Evolutionary conservation across 2,797 vertebrate genomes (phyloP).

Genomic region (Tachyglossus aculeatus): DNA sequence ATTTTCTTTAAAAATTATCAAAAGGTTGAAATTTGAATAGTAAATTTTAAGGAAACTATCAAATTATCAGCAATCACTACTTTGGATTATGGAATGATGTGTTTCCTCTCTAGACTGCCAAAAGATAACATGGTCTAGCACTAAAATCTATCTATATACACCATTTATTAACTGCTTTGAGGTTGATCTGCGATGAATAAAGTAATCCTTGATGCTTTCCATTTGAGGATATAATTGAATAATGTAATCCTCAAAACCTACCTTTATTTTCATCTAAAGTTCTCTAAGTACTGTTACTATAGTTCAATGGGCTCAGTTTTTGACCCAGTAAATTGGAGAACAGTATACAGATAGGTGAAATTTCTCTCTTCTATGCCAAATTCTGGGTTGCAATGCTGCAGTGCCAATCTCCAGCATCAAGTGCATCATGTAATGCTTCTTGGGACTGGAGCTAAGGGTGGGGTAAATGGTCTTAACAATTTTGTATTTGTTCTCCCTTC

Average conservation of each 20-base stretch:
- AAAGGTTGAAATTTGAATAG: slow-evolving; percentile 53
- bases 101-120: slow-evolving; percentile 22
- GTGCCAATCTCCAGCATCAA: too few species aligned
- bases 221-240: background rate
- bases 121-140: slow-evolving; percentile 21
- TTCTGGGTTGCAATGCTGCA: too few species aligned
- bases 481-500: too few species aligned
- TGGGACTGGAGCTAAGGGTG: too few species aligned
- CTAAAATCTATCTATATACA: slow-evolving; percentile 13
- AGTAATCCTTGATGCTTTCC: background rate
- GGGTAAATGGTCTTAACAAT: too few species aligned
- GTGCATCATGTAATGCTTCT: too few species aligned
- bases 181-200: slow-evolving; percentile 18
- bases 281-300: slow-evolving; percentile 15
- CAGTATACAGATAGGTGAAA: too few species aligned
- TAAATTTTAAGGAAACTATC: slow-evolving; percentile 26
- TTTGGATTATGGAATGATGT: slow-evolving; percentile 22
- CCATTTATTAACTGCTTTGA: slow-evolving; percentile 17
- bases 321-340: too few species aligned
- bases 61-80: slow-evolving; percentile 22
- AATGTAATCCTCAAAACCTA: background rate
- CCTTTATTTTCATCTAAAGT: background rate
- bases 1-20: slow-evolving; percentile 44
- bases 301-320: too few species aligned
- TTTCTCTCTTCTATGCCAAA: too few species aligned